Evolutionary conservation across 2,113 vertebrate species (phyloP).

Genomic region (Uria aalge): DNA sequence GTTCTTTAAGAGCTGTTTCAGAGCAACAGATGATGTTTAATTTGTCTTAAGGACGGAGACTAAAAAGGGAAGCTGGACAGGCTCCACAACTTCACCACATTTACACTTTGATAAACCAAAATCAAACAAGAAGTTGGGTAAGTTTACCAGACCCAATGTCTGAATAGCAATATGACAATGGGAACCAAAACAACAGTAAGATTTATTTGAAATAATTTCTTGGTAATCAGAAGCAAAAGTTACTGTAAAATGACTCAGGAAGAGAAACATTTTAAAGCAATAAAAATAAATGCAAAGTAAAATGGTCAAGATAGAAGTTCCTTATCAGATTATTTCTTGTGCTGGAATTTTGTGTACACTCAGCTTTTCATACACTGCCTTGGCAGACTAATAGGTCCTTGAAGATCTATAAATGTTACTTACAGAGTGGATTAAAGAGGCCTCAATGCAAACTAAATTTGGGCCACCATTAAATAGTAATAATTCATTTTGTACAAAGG

Average conservation of each 20-base stretch:
- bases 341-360: not conserved
- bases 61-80: not conserved
- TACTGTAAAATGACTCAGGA: not conserved
- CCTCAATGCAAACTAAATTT: not conserved
- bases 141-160: not conserved
- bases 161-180: not conserved
- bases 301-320: not conserved
- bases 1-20: not conserved
- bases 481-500: not conserved
- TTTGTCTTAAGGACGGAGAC: not conserved
- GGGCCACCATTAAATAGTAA: not conserved
- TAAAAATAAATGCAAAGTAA: not conserved
- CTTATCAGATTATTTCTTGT: not conserved
- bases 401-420: not conserved
- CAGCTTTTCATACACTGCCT: not conserved
- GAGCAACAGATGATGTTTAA: not conserved
- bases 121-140: not conserved
- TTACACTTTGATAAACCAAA: not conserved
- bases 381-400: not conserved
- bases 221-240: not conserved
- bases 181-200: not conserved
- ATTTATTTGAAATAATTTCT: not conserved
- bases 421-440: not conserved
- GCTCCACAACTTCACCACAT: not conserved
- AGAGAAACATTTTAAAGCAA: not conserved